These are phyloP conservation scores for Camelus bactrianus DNA, from an alignment of 2,113 vertebrate genomes.

Conservation along the genomic window DNA sequence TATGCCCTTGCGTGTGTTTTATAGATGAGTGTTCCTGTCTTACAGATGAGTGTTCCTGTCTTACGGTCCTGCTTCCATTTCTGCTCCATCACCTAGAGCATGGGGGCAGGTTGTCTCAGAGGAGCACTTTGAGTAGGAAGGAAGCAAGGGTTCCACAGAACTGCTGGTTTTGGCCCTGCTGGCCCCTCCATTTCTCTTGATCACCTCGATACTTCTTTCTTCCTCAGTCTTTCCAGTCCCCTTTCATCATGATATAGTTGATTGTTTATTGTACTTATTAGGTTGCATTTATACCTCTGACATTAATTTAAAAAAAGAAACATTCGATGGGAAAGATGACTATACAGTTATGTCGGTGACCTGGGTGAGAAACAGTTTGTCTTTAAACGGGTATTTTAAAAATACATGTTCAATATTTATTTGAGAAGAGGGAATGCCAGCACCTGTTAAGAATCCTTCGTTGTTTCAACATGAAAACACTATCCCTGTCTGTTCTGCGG, in stretches of 20 bases:
- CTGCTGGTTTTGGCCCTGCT: neutral
- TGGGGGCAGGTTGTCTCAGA: neutral
- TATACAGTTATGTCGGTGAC: neutral
- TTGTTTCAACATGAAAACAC: conserved; percentile 40
- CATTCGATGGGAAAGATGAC: neutral
- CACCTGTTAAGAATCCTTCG: neutral
- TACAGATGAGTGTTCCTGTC: neutral
- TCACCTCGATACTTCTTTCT: neutral
- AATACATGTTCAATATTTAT: neutral
- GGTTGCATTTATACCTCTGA: neutral
- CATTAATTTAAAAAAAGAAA: conserved; percentile 15
- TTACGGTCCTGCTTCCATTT: neutral
- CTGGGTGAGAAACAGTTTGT: conserved; percentile 9
- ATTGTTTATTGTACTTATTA: neutral
- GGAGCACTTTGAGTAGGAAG: neutral
- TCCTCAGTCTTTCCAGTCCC: neutral
- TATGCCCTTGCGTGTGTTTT: neutral
- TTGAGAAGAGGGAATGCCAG: conserved; percentile 29
- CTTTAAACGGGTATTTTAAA: conserved; percentile 29
- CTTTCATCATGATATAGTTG: neutral
- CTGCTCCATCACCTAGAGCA: neutral
- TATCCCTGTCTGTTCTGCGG: neutral
- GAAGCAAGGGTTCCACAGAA: neutral
- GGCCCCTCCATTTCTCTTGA: neutral
- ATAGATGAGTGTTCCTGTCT: neutral